These are phyloP conservation scores for Suricata suricatta DNA, from an alignment of 2,113 vertebrate species.

Conservation along the genomic window DNA sequence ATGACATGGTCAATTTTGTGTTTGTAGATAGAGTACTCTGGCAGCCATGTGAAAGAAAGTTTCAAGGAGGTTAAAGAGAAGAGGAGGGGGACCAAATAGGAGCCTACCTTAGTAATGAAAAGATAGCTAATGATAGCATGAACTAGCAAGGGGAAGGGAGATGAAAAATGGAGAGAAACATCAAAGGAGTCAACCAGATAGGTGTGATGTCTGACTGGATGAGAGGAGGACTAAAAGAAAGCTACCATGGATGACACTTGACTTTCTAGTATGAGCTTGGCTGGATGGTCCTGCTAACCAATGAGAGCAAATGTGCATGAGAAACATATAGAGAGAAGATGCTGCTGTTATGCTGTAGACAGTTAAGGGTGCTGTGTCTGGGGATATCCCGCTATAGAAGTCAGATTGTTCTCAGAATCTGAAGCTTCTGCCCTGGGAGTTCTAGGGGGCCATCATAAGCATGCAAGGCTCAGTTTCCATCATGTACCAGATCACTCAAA, in stretches of 20 bases:
- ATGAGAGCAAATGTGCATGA: not conserved
- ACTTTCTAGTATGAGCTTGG: not conserved
- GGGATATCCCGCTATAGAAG: not conserved
- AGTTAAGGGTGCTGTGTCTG: not conserved
- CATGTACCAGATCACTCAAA: not conserved
- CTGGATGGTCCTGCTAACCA: not conserved
- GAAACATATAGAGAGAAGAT: not conserved
- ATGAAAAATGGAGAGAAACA: not conserved
- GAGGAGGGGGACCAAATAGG: not conserved
- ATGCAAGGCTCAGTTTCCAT: not conserved
- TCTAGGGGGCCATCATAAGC: not conserved
- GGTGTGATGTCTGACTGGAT: not conserved
- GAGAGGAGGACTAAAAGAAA: not conserved
- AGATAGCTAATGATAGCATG: not conserved
- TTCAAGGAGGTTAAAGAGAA: not conserved
- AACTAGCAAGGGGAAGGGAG: not conserved
- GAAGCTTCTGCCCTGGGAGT: not conserved
- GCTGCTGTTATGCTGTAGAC: not conserved
- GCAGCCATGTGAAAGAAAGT: not conserved
- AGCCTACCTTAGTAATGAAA: not conserved
- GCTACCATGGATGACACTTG: not conserved
- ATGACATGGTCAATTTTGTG: not conserved
- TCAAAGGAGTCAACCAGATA: not conserved
- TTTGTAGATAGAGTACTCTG: not conserved
- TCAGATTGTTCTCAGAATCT: not conserved